Conservation (phyloP, 2,888 invertebrate genomes). For the Harpalus rubripes region DNA sequence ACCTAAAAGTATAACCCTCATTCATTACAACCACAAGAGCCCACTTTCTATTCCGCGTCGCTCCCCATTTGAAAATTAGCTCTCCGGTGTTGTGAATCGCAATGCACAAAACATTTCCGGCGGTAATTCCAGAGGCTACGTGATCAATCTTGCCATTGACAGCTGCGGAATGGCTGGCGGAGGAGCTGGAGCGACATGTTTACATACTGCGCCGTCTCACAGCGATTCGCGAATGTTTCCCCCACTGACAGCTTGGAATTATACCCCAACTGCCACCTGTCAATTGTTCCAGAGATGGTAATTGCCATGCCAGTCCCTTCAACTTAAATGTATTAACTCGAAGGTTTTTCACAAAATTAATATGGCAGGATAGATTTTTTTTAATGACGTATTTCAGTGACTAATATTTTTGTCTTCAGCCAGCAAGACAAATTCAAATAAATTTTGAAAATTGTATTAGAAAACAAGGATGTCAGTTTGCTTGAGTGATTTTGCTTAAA, state of each 20-base stretch:
- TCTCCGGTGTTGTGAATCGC: neutral
- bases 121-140: conserved; percentile 14
- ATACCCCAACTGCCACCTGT: conserved; percentile 17
- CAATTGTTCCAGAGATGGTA: conserved; percentile 27
- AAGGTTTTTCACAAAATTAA: too few species aligned
- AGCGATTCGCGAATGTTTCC: conserved; percentile 27
- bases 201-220: conserved; percentile 35
- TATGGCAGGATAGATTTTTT: too few species aligned
- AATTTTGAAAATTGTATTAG: too few species aligned
- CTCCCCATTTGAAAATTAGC: neutral
- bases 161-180: neutral
- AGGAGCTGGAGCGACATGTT: conserved; percentile 20
- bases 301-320: conserved; percentile 10
- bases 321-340: too few species aligned
- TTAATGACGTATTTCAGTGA: too few species aligned
- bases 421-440: too few species aligned
- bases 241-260: conserved; percentile 17
- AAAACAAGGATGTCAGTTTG: too few species aligned
- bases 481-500: too few species aligned
- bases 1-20: neutral
- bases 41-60: neutral
- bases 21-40: neutral
- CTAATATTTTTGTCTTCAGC: too few species aligned
- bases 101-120: conserved; percentile 27
- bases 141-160: conserved; percentile 46